Evolutionary conservation across 1,140 invertebrate genomes (phyloP), one percentile per base, ranked within the genome.

Genomic region (Saxidomus purpurata): DNA sequence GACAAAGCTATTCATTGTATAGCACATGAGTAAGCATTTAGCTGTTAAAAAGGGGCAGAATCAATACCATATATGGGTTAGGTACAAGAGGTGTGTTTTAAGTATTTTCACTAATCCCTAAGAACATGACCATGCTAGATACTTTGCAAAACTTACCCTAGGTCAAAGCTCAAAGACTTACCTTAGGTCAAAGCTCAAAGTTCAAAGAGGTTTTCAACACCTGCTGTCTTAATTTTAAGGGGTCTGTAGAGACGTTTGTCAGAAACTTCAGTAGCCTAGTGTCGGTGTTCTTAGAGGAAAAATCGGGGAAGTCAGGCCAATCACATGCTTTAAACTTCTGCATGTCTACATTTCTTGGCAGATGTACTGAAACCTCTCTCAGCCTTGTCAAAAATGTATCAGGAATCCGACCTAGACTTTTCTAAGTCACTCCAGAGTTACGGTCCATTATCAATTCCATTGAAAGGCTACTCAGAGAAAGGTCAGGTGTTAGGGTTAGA

Each of bases 151-250:
- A 47, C n/a, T n/a, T n/a, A n/a, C n/a, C n/a, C n/a, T n/a, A n/a
- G n/a, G n/a, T n/a, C n/a, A n/a, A n/a, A n/a, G n/a, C n/a, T n/a
- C n/a, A n/a, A n/a, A n/a, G n/a, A 47, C 8, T 47, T 47, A 47
- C 8, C 17, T 9, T 9, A 17, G 43, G 43, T 47, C 43, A 47
- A 9, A 47, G 43, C 17, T 47, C 43, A 8, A 59, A 82, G 49
- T 49, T 91, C 40, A 89, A 91, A 34, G 87, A 91, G 43, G 87
- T 91, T 0, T 91, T 87, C 49, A 81, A 89, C 47, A 91, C 90
- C 52, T 67, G 90, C n/a, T 61, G 55, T 8, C 43, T 47, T 47
- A 47, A 17, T 17, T 47, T 47, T 61, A 22, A 61, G n/a, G 55
- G 55, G 4, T 61, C 55, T 6, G 55, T 61, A 25, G 55, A 61